Evolutionary conservation across 2,113 vertebrate genomes (phyloP).

Genomic region (Scomber colias): DNA sequence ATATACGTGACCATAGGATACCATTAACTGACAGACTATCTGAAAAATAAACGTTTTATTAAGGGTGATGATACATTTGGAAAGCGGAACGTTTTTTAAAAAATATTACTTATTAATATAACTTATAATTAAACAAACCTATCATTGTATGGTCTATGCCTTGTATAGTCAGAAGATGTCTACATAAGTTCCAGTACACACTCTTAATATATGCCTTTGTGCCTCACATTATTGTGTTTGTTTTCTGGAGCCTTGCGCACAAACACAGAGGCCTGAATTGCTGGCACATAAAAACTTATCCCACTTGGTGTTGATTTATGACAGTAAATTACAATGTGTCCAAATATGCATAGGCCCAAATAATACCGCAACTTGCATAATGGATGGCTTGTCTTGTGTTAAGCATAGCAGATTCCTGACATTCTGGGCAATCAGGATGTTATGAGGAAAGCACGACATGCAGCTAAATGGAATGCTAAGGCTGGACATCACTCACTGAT

Average conservation of each 20-base stretch:
- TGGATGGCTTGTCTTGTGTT: constrained; percentile 59
- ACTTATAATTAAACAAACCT: neutral
- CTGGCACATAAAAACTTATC: constrained; percentile 58
- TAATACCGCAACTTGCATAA: constrained; percentile 62
- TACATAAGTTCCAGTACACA: constrained; percentile 10
- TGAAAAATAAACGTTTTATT: neutral
- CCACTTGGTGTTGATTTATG: constrained; percentile 58
- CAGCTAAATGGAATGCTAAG: constrained; percentile 36
- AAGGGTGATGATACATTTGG: neutral
- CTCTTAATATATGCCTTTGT: constrained; percentile 8
- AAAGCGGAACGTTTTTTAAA: neutral
- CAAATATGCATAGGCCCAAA: constrained; percentile 51
- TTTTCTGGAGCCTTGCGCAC: constrained; percentile 36
- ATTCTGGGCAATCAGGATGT: constrained; percentile 59
- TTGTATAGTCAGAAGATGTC: neutral
- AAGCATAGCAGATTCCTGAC: constrained; percentile 62
- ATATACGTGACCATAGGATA: too few relatives aligned
- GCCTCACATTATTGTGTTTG: constrained; percentile 45
- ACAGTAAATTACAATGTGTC: constrained; percentile 52
- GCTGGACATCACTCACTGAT: constrained; percentile 44
- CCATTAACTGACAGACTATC: neutral
- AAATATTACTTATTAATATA: neutral
- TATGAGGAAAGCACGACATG: constrained; percentile 32
- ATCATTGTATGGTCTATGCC: neutral
- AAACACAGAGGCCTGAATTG: constrained; percentile 43